These are phyloP conservation scores for Ceraclea dissimilis DNA, from an alignment of 2,888 invertebrate species.

Conservation along the genomic window DNA sequence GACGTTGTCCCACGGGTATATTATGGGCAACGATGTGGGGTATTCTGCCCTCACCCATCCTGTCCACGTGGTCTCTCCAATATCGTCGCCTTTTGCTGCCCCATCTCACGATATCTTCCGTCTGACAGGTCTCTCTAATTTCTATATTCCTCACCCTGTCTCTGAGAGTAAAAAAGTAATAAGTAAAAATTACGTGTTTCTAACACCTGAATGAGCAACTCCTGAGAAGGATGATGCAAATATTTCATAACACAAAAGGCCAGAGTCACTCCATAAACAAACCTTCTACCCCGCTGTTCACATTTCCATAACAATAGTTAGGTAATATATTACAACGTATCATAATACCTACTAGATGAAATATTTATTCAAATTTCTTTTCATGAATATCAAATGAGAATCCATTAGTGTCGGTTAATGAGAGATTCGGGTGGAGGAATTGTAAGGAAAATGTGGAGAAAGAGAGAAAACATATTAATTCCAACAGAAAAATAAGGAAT, in stretches of 20 bases:
- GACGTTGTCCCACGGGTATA: no score
- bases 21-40: no score
- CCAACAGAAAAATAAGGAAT: neutral
- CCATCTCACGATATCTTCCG: no score
- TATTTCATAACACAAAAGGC: constrained; percentile 8
- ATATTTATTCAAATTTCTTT: constrained; percentile 17
- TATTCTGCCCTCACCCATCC: no score
- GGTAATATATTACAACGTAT: neutral
- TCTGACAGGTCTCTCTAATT: no score
- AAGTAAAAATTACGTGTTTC: no score
- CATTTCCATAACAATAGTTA: constrained; percentile 9
- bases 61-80: no score
- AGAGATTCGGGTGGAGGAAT: neutral
- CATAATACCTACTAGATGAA: neutral
- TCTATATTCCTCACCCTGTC: no score
- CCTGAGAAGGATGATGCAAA: neutral
- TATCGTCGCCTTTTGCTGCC: no score
- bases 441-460: neutral
- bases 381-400: constrained; percentile 16
- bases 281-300: constrained; percentile 1
- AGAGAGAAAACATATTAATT: neutral
- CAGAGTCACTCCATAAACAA: constrained; percentile 11
- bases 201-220: neutral
- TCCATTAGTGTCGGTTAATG: constrained; percentile 5
- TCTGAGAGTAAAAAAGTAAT: no score